A percentile compares a stretch with the other conserved stretches of the same genome.
Evolutionary conservation across 2,113 vertebrate genomes (phyloP).

Genomic region (Cygnus atratus): DNA sequence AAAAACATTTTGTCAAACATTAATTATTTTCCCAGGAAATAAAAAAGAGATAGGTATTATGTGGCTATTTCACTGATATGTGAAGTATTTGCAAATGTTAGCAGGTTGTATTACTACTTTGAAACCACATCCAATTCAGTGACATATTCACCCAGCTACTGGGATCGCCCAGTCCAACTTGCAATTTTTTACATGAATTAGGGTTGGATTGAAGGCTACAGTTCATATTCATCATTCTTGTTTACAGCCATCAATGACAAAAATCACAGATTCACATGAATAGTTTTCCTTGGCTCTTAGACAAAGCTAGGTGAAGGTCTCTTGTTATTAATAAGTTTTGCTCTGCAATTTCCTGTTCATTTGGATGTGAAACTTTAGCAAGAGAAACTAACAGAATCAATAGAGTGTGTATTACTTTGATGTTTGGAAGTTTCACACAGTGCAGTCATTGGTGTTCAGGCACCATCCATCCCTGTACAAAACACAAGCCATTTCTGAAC

Average conservation of each 20-base stretch:
- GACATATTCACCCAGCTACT: not conserved
- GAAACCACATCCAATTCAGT: not conserved
- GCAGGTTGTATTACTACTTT: not conserved
- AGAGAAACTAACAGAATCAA: not conserved
- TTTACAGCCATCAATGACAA: not conserved
- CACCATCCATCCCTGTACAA: not conserved
- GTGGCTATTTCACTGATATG: not conserved
- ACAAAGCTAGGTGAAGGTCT: not conserved
- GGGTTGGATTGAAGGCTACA: not conserved
- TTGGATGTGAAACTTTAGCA: not conserved
- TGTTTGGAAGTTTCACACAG: not conserved
- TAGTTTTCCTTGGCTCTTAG: not conserved
- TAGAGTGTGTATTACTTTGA: not conserved
- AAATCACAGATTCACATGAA: not conserved
- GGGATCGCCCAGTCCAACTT: not conserved
- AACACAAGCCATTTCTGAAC: not conserved
- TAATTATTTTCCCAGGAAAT: not conserved
- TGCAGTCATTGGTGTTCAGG: not conserved
- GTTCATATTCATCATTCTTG: not conserved
- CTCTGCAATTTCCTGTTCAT: not conserved
- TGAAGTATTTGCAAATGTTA: not conserved
- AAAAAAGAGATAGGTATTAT: not conserved
- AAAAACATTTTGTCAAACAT: not conserved
- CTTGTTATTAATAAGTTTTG: not conserved
- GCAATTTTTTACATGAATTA: not conserved